Percentiles rank a stretch among this genome's conserved stretches.
Evolutionary conservation across 2,113 vertebrate genomes (phyloP).

Genomic region (Laticauda colubrina): DNA sequence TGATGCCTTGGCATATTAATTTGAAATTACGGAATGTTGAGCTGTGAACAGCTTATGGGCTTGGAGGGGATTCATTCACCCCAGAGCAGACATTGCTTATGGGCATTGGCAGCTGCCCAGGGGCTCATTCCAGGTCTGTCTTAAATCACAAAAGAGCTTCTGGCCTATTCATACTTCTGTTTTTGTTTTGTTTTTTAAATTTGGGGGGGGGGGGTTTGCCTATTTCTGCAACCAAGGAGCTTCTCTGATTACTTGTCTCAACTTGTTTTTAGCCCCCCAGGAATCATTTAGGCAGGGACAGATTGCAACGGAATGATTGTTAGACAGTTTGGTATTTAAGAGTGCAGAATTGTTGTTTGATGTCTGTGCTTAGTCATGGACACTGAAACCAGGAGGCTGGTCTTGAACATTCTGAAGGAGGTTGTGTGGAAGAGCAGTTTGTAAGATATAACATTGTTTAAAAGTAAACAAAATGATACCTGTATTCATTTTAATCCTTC

Average conservation of each 20-base stretch:
- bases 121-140: neutral
- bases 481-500: neutral
- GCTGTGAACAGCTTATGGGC: neutral
- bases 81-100: neutral
- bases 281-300: neutral
- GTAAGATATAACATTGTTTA: neutral
- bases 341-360: neutral
- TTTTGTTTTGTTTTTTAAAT: neutral
- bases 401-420: neutral
- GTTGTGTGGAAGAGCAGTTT: neutral
- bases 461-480: neutral
- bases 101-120: neutral
- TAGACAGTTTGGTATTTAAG: neutral
- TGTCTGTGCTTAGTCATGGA: neutral
- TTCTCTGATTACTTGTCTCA: neutral
- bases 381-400: neutral
- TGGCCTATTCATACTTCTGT: neutral
- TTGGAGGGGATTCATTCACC: neutral
- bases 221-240: neutral
- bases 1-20: neutral
- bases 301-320: neutral
- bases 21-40: neutral
- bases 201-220: neutral
- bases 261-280: neutral
- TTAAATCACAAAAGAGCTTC: neutral